These are phyloP conservation scores for Gila robusta DNA, from an alignment of 2,797 vertebrate genomes.

Conservation along the genomic window DNA sequence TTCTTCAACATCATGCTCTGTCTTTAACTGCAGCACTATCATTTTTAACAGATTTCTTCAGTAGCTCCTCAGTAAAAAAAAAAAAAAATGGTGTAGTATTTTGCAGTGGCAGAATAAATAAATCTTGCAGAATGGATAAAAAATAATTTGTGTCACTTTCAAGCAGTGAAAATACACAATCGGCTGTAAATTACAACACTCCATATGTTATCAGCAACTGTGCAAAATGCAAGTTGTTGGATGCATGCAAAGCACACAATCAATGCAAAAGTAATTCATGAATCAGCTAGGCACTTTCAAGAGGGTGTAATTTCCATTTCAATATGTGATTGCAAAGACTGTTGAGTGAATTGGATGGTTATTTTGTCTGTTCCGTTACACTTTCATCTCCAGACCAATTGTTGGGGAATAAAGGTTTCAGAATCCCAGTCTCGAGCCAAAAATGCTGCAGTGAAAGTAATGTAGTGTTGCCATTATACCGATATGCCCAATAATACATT, in stretches of 20 bases:
- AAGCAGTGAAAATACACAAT: slow-evolving; percentile 58
- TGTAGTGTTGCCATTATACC: slow-evolving; percentile 5
- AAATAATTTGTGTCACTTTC: slow-evolving; percentile 69
- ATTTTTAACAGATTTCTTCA: slow-evolving; percentile 61
- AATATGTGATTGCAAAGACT: slow-evolving; percentile 74
- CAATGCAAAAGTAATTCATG: slow-evolving; percentile 74
- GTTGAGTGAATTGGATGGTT: slow-evolving; percentile 71
- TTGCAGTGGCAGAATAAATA: slow-evolving; percentile 65
- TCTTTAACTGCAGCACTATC: slow-evolving; percentile 43
- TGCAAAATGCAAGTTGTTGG: slow-evolving; percentile 62
- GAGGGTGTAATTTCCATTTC: slow-evolving; percentile 77
- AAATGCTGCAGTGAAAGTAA: slow-evolving; percentile 18
- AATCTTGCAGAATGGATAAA: slow-evolving; percentile 73
- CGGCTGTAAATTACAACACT: slow-evolving; percentile 62
- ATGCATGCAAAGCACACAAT: slow-evolving; percentile 74
- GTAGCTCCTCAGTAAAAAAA: slow-evolving; percentile 21
- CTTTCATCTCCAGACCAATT: slow-evolving; percentile 58
- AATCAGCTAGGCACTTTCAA: slow-evolving; percentile 70
- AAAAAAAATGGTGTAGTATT: slow-evolving; percentile 42
- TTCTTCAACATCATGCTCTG: slow-evolving; percentile 17
- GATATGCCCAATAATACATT: not conserved
- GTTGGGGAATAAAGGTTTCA: slow-evolving; percentile 47
- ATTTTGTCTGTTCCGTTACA: slow-evolving; percentile 68
- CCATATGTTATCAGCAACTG: slow-evolving; percentile 66
- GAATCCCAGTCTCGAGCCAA: slow-evolving; percentile 8